A percentile compares a stretch with the other conserved stretches of the same genome.
These are phyloP conservation scores for Turritopsis dohrnii DNA, from an alignment of 30 jellyfish, hydroid and myxozoan species.

Conservation along the genomic window DNA sequence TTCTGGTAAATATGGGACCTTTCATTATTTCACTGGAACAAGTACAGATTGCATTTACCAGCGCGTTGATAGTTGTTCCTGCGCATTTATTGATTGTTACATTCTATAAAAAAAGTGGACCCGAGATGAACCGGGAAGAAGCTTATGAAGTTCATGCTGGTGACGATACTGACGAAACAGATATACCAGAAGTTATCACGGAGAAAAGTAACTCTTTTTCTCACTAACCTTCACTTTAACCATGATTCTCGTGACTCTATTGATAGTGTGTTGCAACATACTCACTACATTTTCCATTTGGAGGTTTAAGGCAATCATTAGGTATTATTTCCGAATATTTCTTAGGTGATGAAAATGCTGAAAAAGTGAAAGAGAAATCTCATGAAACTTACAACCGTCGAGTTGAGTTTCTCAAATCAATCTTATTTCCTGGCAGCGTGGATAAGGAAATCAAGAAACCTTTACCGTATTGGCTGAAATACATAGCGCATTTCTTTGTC, in stretches of 20 bases:
- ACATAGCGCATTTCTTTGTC: constrained; percentile 61
- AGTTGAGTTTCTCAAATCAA: constrained; percentile 32
- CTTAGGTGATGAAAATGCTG: neutral
- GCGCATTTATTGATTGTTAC: constrained; percentile 70
- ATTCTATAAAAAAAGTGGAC: constrained; percentile 70
- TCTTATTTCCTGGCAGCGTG: constrained; percentile 71
- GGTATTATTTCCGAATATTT: neutral
- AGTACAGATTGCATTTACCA: constrained; percentile 66
- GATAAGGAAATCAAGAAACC: constrained; percentile 61
- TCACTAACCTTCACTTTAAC: too few species aligned
- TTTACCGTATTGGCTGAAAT: constrained; percentile 80
- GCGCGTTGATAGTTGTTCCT: constrained; percentile 80
- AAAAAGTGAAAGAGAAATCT: neutral
- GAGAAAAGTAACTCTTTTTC: neutral
- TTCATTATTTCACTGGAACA: constrained; percentile 70
- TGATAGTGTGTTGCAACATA: too few species aligned
- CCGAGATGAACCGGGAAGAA: constrained; percentile 1
- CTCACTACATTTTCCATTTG: neutral
- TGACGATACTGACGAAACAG: neutral
- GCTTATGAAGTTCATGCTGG: neutral
- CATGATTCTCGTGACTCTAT: too few species aligned
- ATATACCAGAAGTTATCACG: neutral
- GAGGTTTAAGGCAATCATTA: neutral
- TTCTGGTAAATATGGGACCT: constrained; percentile 56
- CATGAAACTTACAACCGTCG: neutral